Percentiles rank a stretch among this genome's conserved stretches.
Conservation (phyloP, 2,113 vertebrate species). For the Chionis minor region DNA sequence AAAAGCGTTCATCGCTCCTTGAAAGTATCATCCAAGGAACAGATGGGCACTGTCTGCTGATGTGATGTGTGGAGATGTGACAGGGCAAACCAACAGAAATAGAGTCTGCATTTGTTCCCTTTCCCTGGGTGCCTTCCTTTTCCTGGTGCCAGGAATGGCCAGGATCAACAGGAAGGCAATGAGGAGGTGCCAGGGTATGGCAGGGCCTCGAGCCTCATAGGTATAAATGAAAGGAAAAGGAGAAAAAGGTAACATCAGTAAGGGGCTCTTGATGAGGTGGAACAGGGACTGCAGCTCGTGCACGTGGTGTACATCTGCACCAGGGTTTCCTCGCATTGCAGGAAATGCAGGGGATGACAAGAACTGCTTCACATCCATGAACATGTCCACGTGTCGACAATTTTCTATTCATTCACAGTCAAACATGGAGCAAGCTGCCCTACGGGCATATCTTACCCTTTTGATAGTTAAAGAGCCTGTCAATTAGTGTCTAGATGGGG, state of each 20-base stretch:
- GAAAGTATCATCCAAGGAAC: neutral
- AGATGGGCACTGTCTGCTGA: neutral
- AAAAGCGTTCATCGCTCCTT: neutral
- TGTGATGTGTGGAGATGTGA: neutral
- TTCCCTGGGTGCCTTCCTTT: neutral
- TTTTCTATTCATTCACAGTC: neutral
- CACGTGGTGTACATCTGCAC: neutral
- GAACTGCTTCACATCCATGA: neutral
- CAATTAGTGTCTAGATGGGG: neutral
- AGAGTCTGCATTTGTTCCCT: neutral
- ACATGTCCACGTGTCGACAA: neutral
- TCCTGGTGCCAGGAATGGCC: neutral
- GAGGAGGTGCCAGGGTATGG: neutral
- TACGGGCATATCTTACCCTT: neutral
- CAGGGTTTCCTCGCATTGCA: neutral
- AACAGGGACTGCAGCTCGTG: neutral
- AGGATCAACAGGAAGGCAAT: neutral
- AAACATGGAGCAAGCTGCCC: neutral
- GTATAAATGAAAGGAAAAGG: neutral
- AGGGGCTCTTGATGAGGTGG: neutral
- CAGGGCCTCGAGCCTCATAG: accelerated
- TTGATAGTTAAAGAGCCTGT: neutral
- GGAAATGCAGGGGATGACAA: neutral
- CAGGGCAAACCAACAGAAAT: neutral
- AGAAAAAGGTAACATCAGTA: neutral